phyloP scores from a whole-genome alignment of 1,140 invertebrate genomes.

The Probaryconus sp. region DNA sequence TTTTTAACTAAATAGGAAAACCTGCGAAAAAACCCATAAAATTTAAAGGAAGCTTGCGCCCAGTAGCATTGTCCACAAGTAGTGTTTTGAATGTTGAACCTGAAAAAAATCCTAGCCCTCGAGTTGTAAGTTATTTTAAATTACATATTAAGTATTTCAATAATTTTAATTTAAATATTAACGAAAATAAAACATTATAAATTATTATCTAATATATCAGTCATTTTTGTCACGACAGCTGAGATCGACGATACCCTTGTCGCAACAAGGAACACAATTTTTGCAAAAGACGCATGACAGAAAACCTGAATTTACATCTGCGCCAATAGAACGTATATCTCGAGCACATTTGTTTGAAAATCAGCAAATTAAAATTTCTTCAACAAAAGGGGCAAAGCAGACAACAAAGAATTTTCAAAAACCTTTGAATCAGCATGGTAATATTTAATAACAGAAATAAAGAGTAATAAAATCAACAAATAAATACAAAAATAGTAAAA shows the following conservation, averaged over 20 bases:
- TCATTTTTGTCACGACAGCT: constrained; percentile 57
- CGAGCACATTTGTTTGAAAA: constrained; percentile 75
- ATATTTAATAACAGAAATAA: constrained; percentile 72
- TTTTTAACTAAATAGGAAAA: too few relatives aligned
- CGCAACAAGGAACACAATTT: constrained; percentile 77
- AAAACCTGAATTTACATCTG: constrained; percentile 73
- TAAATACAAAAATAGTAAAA: constrained; percentile 70
- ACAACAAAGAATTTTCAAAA: constrained; percentile 76
- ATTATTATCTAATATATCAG: too few relatives aligned
- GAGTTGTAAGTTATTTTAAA: constrained; percentile 67
- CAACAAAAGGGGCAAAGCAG: constrained; percentile 73
- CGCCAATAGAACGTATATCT: constrained; percentile 72
- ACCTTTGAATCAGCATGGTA: constrained; percentile 72
- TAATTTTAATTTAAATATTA: too few relatives aligned
- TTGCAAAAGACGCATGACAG: constrained; percentile 76
- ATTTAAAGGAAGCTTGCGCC: constrained; percentile 77
- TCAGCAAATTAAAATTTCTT: constrained; percentile 76
- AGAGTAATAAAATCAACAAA: constrained; percentile 74
- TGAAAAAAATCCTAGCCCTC: constrained; percentile 75
- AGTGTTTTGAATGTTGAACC: constrained; percentile 72
- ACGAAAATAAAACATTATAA: too few relatives aligned
- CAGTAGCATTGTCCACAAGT: constrained; percentile 69
- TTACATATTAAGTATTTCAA: too few relatives aligned
- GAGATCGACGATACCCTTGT: constrained; percentile 74
- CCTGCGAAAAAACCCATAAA: too few relatives aligned